phyloP scores from a whole-genome alignment of 2,113 vertebrate genomes.

The Poecile atricapillus region DNA sequence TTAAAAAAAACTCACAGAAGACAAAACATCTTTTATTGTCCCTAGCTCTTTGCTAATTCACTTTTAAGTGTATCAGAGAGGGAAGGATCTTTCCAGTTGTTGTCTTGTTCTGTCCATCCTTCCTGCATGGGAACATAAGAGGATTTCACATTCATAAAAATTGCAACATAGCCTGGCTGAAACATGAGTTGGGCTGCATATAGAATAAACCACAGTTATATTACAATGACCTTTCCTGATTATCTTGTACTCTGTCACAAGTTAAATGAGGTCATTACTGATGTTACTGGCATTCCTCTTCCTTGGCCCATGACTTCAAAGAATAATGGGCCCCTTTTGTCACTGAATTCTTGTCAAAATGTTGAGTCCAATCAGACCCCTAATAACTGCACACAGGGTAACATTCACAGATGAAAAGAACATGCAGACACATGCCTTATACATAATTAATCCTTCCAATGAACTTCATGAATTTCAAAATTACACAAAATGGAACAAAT shows the following conservation, averaged over 20 bases:
- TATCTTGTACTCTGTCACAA: slow-evolving; percentile 51
- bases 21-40: not conserved
- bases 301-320: slow-evolving; percentile 54
- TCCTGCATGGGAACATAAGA: not conserved
- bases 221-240: slow-evolving; percentile 45
- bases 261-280: slow-evolving; percentile 64
- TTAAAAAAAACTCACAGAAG: not conserved
- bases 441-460: slow-evolving; percentile 61
- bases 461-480: slow-evolving; percentile 60
- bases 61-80: not conserved
- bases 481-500: slow-evolving; percentile 57
- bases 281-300: slow-evolving; percentile 56
- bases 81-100: not conserved
- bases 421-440: slow-evolving; percentile 51
- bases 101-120: not conserved
- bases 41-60: not conserved
- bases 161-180: not conserved
- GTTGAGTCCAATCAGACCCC: slow-evolving; percentile 51
- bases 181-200: not conserved
- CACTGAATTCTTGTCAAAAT: slow-evolving; percentile 61
- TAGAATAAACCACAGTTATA: not conserved
- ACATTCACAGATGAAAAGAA: slow-evolving; percentile 60
- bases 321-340: slow-evolving; percentile 49
- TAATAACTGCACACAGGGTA: slow-evolving; percentile 40
- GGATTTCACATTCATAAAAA: slow-evolving; percentile 6